Evolutionary conservation across 2,797 vertebrate species (phyloP), one percentile per base, ranked within the genome.

Genomic region (Poecile montanus): DNA sequence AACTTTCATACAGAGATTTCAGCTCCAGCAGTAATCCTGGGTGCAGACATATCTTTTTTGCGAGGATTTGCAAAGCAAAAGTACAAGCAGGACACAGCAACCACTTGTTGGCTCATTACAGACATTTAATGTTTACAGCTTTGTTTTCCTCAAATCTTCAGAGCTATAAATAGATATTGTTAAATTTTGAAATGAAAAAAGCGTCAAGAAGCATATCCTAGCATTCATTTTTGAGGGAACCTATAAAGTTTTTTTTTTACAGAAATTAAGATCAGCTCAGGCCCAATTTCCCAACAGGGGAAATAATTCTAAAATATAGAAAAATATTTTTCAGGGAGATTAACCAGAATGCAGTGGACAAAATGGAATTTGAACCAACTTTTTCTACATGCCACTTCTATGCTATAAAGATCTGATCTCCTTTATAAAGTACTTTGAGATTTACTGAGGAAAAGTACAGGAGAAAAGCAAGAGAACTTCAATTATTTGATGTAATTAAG

Each of bases 401-500:
- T 66, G n/a, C 5, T 36, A 38, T 21, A 56, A 47, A 47, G n/a
- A 32, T 21, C n/a, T 56, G 50, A 61, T 16, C 30, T 76, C 6
- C 19, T 73, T 87, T 40, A 26, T 38, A 58, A 82, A 62, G 30
- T 26, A 27, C 17, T 65, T 81, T 17, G 70, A 81, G 26, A 72
- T 87, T 89, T 75, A 54, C 36, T 66, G 47, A 56, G 54, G 27
- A 58, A 58, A 87, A 72, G 12, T 62, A 44, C 15, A 47, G 44
- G 8, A 65, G 30, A 84, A 54, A 2, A 8, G 17, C 32, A 89
- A 68, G 34, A 42, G 3, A 78, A 89, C 9, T 65, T 60, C 32
- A 71, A 67, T 88, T 89, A 85, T 93, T 72, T 84, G 13, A 65
- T 2, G 4, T 18, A 87, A 73, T 73, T 88, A 87, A 92, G 66